Base-by-base conservation (phyloP, 2,113 vertebrate genomes). In the Phylloscopus trochiloides region DNA sequence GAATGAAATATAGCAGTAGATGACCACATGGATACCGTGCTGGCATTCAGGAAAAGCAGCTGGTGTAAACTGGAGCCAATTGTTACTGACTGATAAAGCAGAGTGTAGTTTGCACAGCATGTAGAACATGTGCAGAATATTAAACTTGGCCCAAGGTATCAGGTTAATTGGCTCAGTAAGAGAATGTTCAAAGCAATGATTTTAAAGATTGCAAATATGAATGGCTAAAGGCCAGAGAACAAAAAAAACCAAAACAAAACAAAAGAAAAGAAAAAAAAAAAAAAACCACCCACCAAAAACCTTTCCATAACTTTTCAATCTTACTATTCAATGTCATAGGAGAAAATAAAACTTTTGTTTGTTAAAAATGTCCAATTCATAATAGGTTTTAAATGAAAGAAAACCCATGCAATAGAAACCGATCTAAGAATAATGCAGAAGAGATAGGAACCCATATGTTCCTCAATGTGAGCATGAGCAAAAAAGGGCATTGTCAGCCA, bases 401-500 rank as follows among this genome's bases (percentile, higher is more conserved):
- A 86, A 95, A 88, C 4, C 3, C 10, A 83, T 63, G 61, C 55
- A 88, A 80, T 43, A 78, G 87, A 88, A 92, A 74, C 11, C n/a
- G 92, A n/a, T 26, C 26, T 62, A 61, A 92, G 50, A 92, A 94
- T 34, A 80, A 78, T 10, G 8, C 43, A 78, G 38, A 59, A 62
- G 21, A 83, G 55, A 84, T 26, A 89, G 54, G 80, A 93, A 82
- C 28, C 10, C 14, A 0, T 40, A 86, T 19, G 32, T 52, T 92
- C 24, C 68, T 86, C 40, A 66, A 50, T 4, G 5, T 17, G 9
- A 92, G 29, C 55, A 62, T 55, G 42, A 93, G 54, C 26, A 6
- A 68, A 94, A 92, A 92, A 67, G 20, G 48, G 31, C 55, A 73
- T 83, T 96, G 94, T 88, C 81, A 96, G 77, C 50, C 81, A 91